Evolutionary conservation across 2,888 invertebrate species (phyloP), one percentile per base, ranked within the genome.

Genomic region (Andrena trimmerana): DNA sequence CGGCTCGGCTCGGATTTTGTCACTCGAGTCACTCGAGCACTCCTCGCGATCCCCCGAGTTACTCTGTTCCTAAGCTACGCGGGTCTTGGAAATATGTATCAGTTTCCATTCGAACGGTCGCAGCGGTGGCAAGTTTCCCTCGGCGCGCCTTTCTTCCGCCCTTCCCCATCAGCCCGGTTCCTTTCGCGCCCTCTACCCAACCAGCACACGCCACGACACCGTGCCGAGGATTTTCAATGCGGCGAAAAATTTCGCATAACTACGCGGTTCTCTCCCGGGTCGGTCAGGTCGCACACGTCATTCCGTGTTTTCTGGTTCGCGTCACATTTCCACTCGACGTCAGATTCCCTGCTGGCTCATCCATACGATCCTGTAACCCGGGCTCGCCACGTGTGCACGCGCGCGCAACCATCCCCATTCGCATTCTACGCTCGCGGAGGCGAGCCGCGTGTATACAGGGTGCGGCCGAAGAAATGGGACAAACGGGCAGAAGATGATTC

Each of bases 251-350:
- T 85, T 42, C 80, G 78, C 79, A 54, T 73, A 66, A 71, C 71
- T 73, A 36, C 69, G 81, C 75, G 74, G 50, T 83, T 81, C 66
- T 70, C 54, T 66, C 72, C 10, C 65, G 59, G 73, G 66, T 69
- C 71, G 60, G 57, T 42, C 57, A 36, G 50, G 54, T 67, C 67
- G 69, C 69, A 74, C 80, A 79, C 62, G 75, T 81, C 83, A 48
- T 77, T 50, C 73, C 78, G 67, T 81, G 85, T 84, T 85, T 84
- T 84, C 85, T 84, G 75, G 72, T 54, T 75, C 70, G 81, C 24
- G 62, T 84, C 73, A 76, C 85, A 81, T 78, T 81, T 81, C 78
- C 81, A 85, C 81, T 78, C 78, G 81, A 83, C 81, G 66, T 81
- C 75, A 81, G 73, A 81, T 81, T 84, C 78, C 78, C 62, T 62